A percentile compares a stretch with the other conserved stretches of the same genome.
Conservation (phyloP, 1,140 invertebrate genomes). For the Caenorhabditis tropicalis region DNA sequence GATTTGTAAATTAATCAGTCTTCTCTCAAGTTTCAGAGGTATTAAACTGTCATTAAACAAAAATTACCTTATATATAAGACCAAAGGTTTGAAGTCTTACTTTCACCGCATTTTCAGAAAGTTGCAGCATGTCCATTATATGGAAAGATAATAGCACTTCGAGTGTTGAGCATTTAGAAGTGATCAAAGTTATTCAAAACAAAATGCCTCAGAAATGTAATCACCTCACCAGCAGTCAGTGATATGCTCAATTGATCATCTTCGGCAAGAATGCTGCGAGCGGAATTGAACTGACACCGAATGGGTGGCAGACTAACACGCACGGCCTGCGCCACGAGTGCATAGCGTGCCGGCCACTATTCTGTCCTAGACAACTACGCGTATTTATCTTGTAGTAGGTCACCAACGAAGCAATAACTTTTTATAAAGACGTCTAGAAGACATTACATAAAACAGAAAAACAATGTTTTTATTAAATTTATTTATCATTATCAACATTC, state of each 20-base stretch:
- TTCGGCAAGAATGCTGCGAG: neutral
- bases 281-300: neutral
- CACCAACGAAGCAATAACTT: too few species aligned
- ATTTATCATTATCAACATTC: neutral
- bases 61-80: too few species aligned
- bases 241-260: conserved; percentile 43
- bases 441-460: neutral
- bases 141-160: too few species aligned
- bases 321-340: neutral
- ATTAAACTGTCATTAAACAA: too few species aligned
- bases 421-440: too few species aligned
- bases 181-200: neutral
- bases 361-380: neutral
- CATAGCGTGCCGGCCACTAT: neutral
- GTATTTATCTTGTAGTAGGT: neutral
- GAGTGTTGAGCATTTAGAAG: too few species aligned
- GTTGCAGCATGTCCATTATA: too few species aligned
- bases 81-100: too few species aligned
- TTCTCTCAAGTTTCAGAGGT: too few species aligned
- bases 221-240: conserved; percentile 42
- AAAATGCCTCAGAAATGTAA: conserved; percentile 18
- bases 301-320: neutral
- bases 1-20: too few species aligned
- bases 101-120: too few species aligned
- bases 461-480: neutral